These are phyloP conservation scores for Cataglyphis hispanica DNA, from an alignment of 1,140 invertebrate species.

Conservation along the genomic window DNA sequence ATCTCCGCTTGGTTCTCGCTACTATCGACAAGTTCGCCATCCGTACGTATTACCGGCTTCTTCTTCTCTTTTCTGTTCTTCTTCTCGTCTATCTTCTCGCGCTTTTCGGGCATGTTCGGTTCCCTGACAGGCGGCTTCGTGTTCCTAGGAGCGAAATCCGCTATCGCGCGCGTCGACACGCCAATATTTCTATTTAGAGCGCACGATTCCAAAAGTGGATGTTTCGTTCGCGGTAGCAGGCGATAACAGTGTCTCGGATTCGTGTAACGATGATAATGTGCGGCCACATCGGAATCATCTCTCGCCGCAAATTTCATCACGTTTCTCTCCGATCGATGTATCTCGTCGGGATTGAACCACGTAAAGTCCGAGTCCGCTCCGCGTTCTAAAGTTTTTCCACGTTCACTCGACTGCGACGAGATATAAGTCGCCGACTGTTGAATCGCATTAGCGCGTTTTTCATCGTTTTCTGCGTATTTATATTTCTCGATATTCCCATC, in stretches of 20 bases:
- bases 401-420: slow-evolving; percentile 10
- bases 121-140: slow-evolving; percentile 78
- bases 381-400: background rate
- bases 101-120: slow-evolving; percentile 77
- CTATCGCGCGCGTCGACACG: slow-evolving; percentile 57
- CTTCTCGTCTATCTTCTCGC: slow-evolving; percentile 75
- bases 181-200: slow-evolving; percentile 20
- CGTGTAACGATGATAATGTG: slow-evolving; percentile 27
- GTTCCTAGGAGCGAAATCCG: slow-evolving; percentile 59
- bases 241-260: slow-evolving; percentile 50
- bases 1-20: slow-evolving; percentile 21
- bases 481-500: background rate
- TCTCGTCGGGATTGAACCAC: background rate
- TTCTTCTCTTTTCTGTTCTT: slow-evolving; percentile 77
- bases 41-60: slow-evolving; percentile 76
- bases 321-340: slow-evolving; percentile 26
- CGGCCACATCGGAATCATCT: slow-evolving; percentile 23
- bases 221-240: slow-evolving; percentile 28
- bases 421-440: slow-evolving; percentile 5
- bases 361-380: background rate
- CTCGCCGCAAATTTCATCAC: slow-evolving; percentile 25
- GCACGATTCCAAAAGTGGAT: background rate
- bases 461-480: background rate
- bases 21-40: background rate
- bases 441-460: background rate